Percentiles rank a stretch among this genome's conserved stretches.
Conservation (phyloP, 2,113 vertebrate genomes). For the Aldabrachelys gigantea region DNA sequence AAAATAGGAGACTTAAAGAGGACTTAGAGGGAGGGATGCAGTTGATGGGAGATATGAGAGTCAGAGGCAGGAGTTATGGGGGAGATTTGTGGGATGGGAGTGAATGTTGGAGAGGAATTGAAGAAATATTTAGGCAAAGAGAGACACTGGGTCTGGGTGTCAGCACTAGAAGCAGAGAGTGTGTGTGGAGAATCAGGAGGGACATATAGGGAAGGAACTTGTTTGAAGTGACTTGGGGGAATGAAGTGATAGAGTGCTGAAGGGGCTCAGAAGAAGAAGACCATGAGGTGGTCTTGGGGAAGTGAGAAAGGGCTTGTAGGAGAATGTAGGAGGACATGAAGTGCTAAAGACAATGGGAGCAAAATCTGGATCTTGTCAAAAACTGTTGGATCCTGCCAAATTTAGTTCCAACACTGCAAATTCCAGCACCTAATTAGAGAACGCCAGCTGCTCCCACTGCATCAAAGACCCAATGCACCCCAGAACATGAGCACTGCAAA, state of each 20-base stretch:
- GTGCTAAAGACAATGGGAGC: background rate
- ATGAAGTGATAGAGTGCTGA: too few relatives aligned
- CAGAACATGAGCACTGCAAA: background rate
- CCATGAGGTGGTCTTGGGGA: background rate
- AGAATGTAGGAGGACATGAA: background rate
- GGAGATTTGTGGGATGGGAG: too few relatives aligned
- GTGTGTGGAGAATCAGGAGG: too few relatives aligned
- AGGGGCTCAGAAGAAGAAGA: background rate
- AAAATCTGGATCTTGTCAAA: background rate
- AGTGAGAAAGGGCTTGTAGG: background rate
- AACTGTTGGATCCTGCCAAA: accelerated
- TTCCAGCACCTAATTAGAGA: background rate
- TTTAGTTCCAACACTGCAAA: background rate
- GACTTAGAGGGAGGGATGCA: background rate
- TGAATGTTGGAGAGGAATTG: too few relatives aligned
- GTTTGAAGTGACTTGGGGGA: too few relatives aligned
- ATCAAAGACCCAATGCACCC: accelerated
- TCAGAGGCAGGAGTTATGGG: background rate
- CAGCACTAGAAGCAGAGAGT: too few relatives aligned
- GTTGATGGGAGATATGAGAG: background rate
- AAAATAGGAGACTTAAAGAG: background rate
- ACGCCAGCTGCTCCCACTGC: background rate
- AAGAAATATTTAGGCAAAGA: too few relatives aligned
- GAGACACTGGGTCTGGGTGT: too few relatives aligned
- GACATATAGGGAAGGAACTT: too few relatives aligned